These are phyloP conservation scores for Cyanocitta stelleri DNA, from an alignment of 2,113 vertebrate genomes.

Conservation along the genomic window DNA sequence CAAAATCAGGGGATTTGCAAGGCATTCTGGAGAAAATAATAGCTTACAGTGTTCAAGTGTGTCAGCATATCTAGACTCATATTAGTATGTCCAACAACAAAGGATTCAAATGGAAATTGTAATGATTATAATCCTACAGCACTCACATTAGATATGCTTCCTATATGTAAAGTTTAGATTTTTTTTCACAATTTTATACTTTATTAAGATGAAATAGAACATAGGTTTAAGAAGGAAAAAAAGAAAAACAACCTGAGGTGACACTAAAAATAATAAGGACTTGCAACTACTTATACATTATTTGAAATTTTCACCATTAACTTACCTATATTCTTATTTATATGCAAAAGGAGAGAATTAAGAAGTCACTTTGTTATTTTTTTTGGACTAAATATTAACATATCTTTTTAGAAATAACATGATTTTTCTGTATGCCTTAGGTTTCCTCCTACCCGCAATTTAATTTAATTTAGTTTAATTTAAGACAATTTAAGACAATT, in stretches of 20 bases:
- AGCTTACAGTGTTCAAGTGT: not conserved
- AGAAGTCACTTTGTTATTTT: not conserved
- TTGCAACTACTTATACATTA: not conserved
- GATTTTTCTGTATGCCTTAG: not conserved
- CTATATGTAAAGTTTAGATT: not conserved
- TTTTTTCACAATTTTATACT: not conserved
- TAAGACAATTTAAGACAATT: not conserved
- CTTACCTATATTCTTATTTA: not conserved
- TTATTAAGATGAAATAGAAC: not conserved
- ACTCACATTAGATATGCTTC: not conserved
- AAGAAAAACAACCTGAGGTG: not conserved
- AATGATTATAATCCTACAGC: not conserved
- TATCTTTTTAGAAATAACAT: not conserved
- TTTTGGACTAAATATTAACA: not conserved
- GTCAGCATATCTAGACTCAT: not conserved
- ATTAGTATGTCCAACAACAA: rapidly evolving
- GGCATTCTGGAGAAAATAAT: not conserved
- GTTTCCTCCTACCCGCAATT: not conserved
- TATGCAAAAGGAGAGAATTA: not conserved
- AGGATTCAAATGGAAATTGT: not conserved
- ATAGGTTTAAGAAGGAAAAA: not conserved
- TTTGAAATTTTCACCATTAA: not conserved
- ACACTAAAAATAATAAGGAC: not conserved
- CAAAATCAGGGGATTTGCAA: not conserved
- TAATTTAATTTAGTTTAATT: no score